Percentiles rank a stretch among this genome's conserved stretches.
These are phyloP conservation scores for Emys orbicularis DNA, from an alignment of 2,797 vertebrate genomes.

Conservation along the genomic window DNA sequence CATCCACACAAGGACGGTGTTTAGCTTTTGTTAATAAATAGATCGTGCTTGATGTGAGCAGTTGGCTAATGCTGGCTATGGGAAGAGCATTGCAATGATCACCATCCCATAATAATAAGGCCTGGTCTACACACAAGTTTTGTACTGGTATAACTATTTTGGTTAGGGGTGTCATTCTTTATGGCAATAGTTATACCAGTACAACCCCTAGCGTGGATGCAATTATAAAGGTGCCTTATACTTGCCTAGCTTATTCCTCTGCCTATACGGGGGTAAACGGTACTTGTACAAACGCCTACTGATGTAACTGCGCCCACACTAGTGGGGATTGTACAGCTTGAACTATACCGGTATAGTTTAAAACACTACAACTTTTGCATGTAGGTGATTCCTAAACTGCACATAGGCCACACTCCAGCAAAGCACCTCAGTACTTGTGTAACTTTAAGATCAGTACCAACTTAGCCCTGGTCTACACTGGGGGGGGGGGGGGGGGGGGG, in stretches of 20 bases:
- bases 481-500: no score
- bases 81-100: not conserved
- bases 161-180: not conserved
- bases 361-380: rapidly evolving
- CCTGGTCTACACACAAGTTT: not conserved
- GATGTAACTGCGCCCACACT: rapidly evolving
- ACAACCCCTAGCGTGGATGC: not conserved
- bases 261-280: not conserved
- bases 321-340: not conserved
- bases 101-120: not conserved
- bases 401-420: not conserved
- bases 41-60: not conserved
- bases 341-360: not conserved
- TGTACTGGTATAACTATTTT: not conserved
- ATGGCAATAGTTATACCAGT: not conserved
- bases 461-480: not conserved
- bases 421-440: rapidly evolving
- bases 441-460: rapidly evolving
- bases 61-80: not conserved
- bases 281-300: not conserved
- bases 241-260: no score
- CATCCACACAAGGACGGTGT: not conserved
- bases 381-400: not conserved
- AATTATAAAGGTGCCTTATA: not conserved
- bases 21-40: not conserved